Evolutionary conservation across 2,888 invertebrate genomes (phyloP), one percentile per base, ranked within the genome.

Genomic region (Caradrina kadenii): DNA sequence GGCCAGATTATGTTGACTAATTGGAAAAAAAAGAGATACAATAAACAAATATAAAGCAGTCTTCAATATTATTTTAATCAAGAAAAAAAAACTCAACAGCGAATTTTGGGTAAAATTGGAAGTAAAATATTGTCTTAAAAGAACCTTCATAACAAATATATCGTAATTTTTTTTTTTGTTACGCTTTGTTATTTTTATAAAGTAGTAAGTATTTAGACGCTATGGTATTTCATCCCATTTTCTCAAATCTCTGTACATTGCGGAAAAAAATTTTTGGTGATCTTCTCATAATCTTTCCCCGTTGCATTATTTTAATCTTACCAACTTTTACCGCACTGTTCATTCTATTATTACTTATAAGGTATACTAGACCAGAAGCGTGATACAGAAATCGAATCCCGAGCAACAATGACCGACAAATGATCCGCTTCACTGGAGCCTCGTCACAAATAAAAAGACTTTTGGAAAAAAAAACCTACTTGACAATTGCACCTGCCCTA

Each of bases 341-440:
- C 39, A 22, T 55, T 56, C 26, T 13, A 63, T 39, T 19, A 35
- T 45, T 45, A 45, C 17, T 0, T 45, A 45, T 45, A 45, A 17
- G 45, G 5, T 17, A 56, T 59, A 49, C 52, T 50, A 52, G 55
- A 31, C 54, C 35, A 63, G 50, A 50, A 59, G 39, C 53, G 59
- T 69, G 42, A 35, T 45, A 63, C 22, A 66, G 67, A 76, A 79
- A 79, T 59, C 70, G 52, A 62, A 68, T 58, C 81, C 67, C 45
- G 61, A 54, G 61, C 55, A 60, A 83, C 79, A 83, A 83, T 83
- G 79, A 73, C 82, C 71, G 79, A 73, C 79, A 77, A 79, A 75
- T 75, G 80, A 69, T 78, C 52, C 85, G 86, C 85, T 80, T 77
- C 76, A 82, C 74, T 80, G 84, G 54, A 66, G 49, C 63, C 67